Evolutionary conservation across 2,888 invertebrate genomes (phyloP), one percentile per base, ranked within the genome.

Genomic region (Druceiella hillmani): DNA sequence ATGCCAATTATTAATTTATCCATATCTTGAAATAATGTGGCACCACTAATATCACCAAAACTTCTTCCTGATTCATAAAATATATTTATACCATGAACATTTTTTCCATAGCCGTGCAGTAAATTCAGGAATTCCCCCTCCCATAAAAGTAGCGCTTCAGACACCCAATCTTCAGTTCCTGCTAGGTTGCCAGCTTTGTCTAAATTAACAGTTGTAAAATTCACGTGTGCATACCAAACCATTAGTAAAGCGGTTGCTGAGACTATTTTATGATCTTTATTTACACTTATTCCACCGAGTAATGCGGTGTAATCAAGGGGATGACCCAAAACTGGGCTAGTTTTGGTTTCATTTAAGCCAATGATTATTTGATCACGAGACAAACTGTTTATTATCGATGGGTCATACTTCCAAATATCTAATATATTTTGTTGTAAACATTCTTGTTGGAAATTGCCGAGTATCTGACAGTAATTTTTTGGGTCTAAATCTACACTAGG

Each of bases 131-230:
- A 82, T 42, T 65, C 57, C n/a, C 59, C 53, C 63, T 83, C 83
- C 81, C 82, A 83, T 40, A 67, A 54, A 11, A 77, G 62, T 34
- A 75, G 61, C 43, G 75, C 72, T 43, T 70, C 57, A 2, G 79
- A 67, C 54, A 83, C 84, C 81, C 81, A 83, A 52, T 84, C 83
- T 52, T 83, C 81, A 22, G 86, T 85, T 33, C 86, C 86, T 10
- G 82, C 78, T 50, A 76, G 65, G 57, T 83, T 85, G 38, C 83
- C 83, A 33, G 75, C 71, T 61, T 79, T 75, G 54, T 78, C 70
- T 58, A 78, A 70, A 55, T 82, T 73, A 11, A 83, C 74, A 36
- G 72, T 64, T 2, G 80, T 74, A 68, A 83, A 83, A 61, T 85
- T 81, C 0, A 84, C 75, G 46, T 74, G 64, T 13, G 79, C 67